Base-by-base conservation (phyloP, 2,113 vertebrate species). In the Gulo gulo region DNA sequence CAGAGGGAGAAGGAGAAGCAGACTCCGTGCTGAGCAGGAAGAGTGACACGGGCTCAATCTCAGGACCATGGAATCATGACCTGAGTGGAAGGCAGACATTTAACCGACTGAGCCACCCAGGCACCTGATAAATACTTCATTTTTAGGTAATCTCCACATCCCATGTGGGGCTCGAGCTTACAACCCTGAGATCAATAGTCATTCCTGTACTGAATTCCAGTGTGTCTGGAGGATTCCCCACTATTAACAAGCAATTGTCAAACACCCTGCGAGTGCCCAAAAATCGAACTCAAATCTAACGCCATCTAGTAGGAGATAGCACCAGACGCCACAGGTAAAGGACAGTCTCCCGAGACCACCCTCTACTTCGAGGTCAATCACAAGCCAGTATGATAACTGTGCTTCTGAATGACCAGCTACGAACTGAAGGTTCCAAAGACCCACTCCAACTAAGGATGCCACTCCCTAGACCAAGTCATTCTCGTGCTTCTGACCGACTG, bases 31-130 rank as follows among this genome's bases (percentile, higher is more conserved):
- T 34, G 29, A 34, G 13, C 63, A 65, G 29, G 14, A 31, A 65
- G 29, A 31, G 6, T 0, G 14, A 65, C 7, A 29, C 14, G 1
- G 63, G 63, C 63, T 34, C 1, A 6, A 34, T 65, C 2, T 11
- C 29, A 31, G 29, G 61, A 65, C 61, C 14, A 29, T 7, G 29
- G 14, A 34, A 65, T 65, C 29, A 65, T 65, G 14, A 65, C 63
- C 63, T 65, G 31, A 34, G 29, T 15, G 6, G 31, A 65, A 65
- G 63, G 29, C 14, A 65, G 63, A 16, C 29, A 34, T 34, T 34
- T 65, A 65, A 65, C 29, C 13, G 0, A 65, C 29, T 65, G 31
- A 65, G 63, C 63, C 63, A 65, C 63, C 63, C 63, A 65, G 63
- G 63, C 2, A 6, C 29, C 63, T 34, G 63, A 16, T 34, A 65